Evolutionary conservation across 2,113 vertebrate genomes (phyloP).

Genomic region (Ondatra zibethicus): DNA sequence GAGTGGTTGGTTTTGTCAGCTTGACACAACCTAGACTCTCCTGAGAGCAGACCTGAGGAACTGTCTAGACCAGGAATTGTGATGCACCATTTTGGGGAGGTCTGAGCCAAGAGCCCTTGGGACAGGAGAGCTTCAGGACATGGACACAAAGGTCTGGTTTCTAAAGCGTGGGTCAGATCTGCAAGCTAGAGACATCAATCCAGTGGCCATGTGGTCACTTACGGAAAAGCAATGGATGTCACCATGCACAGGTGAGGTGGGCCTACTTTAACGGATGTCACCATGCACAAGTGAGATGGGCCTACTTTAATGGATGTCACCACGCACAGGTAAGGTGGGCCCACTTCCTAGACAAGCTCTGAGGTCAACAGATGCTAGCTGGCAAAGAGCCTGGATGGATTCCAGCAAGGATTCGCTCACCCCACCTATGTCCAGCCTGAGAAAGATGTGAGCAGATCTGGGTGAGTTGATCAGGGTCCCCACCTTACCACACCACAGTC

Average conservation of each 20-base stretch:
- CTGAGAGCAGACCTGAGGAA: background rate
- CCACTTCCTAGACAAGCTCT: no score
- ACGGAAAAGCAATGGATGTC: background rate
- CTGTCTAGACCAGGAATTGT: background rate
- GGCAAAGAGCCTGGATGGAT: background rate
- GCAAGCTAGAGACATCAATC: background rate
- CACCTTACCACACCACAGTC: background rate
- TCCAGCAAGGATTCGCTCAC: rapidly evolving
- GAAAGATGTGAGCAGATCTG: rapidly evolving
- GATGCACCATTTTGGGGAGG: rapidly evolving
- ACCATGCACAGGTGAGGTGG: no score
- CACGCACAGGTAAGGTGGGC: no score
- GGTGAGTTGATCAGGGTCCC: rapidly evolving
- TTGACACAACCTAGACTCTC: background rate
- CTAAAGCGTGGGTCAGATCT: background rate
- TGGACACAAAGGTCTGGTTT: rapidly evolving
- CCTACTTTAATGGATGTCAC: no score
- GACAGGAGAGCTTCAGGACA: background rate
- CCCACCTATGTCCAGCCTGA: background rate
- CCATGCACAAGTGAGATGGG: no score
- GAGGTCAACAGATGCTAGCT: background rate
- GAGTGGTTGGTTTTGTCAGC: background rate
- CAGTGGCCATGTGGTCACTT: background rate
- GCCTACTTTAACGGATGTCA: no score
- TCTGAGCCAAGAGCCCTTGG: background rate